Evolutionary conservation across 2,888 invertebrate species (phyloP), one percentile per base, ranked within the genome.

Genomic region (Megalurothrips usitatus): DNA sequence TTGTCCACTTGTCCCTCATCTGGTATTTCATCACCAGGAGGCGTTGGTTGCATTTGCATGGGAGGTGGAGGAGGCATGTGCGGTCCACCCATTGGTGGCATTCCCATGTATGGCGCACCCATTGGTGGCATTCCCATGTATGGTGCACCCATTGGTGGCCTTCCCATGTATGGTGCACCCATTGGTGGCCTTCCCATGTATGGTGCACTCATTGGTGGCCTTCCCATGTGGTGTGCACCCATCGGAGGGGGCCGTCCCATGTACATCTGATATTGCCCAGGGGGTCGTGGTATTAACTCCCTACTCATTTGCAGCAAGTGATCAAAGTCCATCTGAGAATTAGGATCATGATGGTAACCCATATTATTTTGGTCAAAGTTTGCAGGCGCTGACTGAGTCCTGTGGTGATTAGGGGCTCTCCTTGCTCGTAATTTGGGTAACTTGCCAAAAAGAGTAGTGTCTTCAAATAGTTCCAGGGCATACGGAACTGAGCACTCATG

Each of bases 401-500:
- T 75, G 26, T 75, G 23, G 12, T 75, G 68, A 23, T 23, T 75
- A 26, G 68, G 26, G 10, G 10, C 4, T 11, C 12, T 26, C 26
- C 68, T 23, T 6, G 68, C 23, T 75, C 68, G 23, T 26, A 82
- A 78, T 28, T 79, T 82, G 14, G 83, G 68, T 43, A 48, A 14
- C 28, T 80, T 79, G 17, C 82, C 91, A 86, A 89, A 95, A 19
- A 96, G 86, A 1, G 88, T 86, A 0, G 94, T 91, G 0, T 94
- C 94, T 75, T 92, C 90, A 84, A 94, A 91, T 63, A 96, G 87
- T 52, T 91, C 88, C n/a, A 94, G 86, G 0, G 94, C 94, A 86
- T 95, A 96, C 0, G 91, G 90, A 0, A 96, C 93, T 0, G 95
- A 94, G 81, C 90, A 90, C 84, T 90, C 88, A 86, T 96, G 94